A percentile compares a stretch with the other conserved stretches of the same genome.
phyloP scores from a whole-genome alignment of 2,113 vertebrate species.

The Cercocebus atys region DNA sequence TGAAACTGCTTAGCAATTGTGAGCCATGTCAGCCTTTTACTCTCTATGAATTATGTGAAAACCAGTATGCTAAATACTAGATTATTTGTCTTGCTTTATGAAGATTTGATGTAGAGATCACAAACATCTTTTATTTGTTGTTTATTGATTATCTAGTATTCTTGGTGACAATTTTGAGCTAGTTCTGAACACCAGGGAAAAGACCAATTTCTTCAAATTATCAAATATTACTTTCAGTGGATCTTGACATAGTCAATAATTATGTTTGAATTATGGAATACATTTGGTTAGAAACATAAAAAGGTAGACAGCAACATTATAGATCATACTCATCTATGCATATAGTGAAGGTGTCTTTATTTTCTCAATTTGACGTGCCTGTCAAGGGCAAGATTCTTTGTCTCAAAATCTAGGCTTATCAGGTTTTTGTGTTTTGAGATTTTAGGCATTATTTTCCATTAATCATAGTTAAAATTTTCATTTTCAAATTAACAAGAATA shows the following conservation, averaged over 20 bases:
- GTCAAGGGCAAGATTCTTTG: neutral
- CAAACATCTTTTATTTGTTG: conserved; percentile 19
- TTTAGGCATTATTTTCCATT: conserved; percentile 24
- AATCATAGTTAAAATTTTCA: neutral
- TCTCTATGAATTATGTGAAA: conserved; percentile 35
- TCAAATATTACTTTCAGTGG: conserved; percentile 21
- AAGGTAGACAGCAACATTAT: neutral
- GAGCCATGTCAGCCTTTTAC: neutral
- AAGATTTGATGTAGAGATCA: conserved; percentile 35
- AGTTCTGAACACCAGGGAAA: neutral
- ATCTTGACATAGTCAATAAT: conserved; percentile 36
- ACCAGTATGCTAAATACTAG: neutral
- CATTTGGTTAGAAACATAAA: neutral
- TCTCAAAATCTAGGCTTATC: neutral
- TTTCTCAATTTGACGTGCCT: conserved; percentile 11
- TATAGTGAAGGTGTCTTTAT: conserved; percentile 12
- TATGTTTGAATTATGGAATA: conserved; percentile 37
- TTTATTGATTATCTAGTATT: conserved; percentile 46
- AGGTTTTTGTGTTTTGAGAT: neutral
- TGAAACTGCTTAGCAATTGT: neutral
- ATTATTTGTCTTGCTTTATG: conserved; percentile 19
- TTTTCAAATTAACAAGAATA: conserved; percentile 15
- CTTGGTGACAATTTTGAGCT: conserved; percentile 26
- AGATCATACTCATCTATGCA: conserved; percentile 1
- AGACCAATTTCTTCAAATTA: conserved; percentile 30